A percentile compares a stretch with the other conserved stretches of the same genome.
These are phyloP conservation scores for Andrena bicolor DNA, from an alignment of 2,888 invertebrate species.

Conservation along the genomic window DNA sequence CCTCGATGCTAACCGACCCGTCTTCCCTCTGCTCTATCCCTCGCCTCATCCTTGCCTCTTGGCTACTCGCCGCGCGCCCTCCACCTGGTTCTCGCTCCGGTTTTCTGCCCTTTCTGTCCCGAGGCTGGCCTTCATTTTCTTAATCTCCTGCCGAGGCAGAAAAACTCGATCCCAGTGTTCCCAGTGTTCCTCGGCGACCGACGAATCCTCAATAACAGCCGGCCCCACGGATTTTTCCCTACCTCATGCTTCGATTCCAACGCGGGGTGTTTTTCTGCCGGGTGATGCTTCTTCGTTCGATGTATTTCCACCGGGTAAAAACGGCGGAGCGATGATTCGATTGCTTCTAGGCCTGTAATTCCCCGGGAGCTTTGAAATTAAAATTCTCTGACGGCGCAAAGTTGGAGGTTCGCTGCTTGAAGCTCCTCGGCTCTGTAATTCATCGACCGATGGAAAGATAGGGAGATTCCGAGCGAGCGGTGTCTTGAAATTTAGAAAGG, in stretches of 20 bases:
- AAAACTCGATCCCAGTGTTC: constrained; percentile 4
- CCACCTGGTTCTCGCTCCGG: constrained; percentile 2
- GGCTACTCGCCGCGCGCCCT: constrained; percentile 12
- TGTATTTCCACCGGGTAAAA: background rate
- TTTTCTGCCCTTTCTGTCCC: constrained; percentile 33
- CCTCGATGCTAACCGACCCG: constrained; percentile 58
- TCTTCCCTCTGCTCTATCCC: constrained; percentile 12
- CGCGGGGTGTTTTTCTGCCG: background rate
- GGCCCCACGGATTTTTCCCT: constrained; percentile 1
- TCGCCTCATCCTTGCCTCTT: constrained; percentile 33
- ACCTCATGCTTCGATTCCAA: background rate
- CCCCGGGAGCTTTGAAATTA: background rate
- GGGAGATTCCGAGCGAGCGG: background rate
- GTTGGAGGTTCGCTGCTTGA: constrained; percentile 4
- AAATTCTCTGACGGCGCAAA: background rate
- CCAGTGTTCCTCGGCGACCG: background rate
- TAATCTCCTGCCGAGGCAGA: constrained; percentile 25
- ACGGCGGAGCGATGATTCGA: background rate
- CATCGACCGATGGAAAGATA: background rate
- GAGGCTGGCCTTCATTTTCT: constrained; percentile 46
- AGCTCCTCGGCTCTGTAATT: constrained; percentile 1
- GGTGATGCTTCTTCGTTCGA: constrained; percentile 4
- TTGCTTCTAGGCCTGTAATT: background rate
- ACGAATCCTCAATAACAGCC: constrained; percentile 31
- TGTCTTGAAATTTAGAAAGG: constrained; percentile 28